Base-by-base conservation (phyloP, 2,888 invertebrate species). In the Tuberolachnus salignus region DNA sequence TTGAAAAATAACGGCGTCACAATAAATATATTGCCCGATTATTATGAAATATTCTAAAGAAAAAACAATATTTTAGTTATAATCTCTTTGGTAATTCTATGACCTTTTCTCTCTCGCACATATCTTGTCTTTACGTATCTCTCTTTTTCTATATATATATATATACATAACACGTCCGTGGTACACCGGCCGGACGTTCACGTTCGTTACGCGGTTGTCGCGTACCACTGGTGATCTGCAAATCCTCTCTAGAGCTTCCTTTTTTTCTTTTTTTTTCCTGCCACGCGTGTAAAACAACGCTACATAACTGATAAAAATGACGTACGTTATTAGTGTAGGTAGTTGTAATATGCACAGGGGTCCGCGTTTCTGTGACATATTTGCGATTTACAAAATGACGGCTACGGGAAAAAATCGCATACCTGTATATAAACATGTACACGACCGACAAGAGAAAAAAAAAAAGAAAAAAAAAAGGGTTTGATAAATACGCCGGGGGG, bases 251-350 rank as follows among this genome's bases (percentile, higher is more conserved):
- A 53, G 53, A 53, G 51, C 6, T 34, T 6, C 6, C 34, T 34
- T 6, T 34, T 6, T 8, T 14, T 21, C 21, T 64, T 61, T 61
- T 61, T 59, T 26, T 55, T 53, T 16, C 8, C 16, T 9, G 34
- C n/a, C 4, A 11, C 23, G n/a, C 6, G 67, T 53, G n/a, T 13
- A 26, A 53, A 67, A 51, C 19, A 19, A 4, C 42, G n/a, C 14
- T 19, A 42, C 1, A 11, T 70, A 73, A 53, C 51, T 73, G 42
- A 64, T 73, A 73, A 73, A 63, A 73, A 63, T 63, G 11, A 73
- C 42, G 63, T 21, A 53, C 73, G 53, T 64, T 63, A 64, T n/a
- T n/a, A n/a, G n/a, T n/a, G n/a, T n/a, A 63, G 16, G 51, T 6
- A 34, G 34, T 34, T 34, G 1, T 26, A 34, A 34, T 53, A 63